Base-by-base conservation (phyloP, 1,140 invertebrate species). In the Drosophila subobscura region DNA sequence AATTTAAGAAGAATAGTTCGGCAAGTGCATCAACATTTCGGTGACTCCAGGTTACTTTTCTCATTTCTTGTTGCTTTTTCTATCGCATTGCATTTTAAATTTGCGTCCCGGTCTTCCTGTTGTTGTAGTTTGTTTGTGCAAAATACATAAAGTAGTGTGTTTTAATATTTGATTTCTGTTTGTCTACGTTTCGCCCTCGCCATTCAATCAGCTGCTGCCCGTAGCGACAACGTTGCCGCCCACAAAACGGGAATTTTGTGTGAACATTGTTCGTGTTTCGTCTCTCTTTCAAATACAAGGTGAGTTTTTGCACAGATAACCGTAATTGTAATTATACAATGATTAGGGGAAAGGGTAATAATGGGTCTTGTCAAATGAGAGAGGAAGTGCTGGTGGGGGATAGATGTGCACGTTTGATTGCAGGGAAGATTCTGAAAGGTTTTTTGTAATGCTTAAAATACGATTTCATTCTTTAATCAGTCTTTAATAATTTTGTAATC, bases 181-280 rank as follows among this genome's bases (percentile, higher is more conserved):
- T 71, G 57, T 73, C 47, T 68, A 47, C 40, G 42, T 56, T 42
- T 57, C 37, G 47, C 63, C 53, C 74, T 37, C 42, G n/a, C n/a
- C 12, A 20, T 29, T 16, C 56, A 73, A 73, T 73, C 71, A 73
- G 53, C 72, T 65, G 71, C 56, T 51, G 14, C 61, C 53, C 66
- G 70, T 41, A 63, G 73, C 57, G 20, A 37, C 47, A 29, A 12
- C 53, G 56, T 27, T 51, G 27, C 55, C 49, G 47, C 66, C 66
- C 33, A 60, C 52, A 7, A 27, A 71, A 10, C 20, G 41, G 40
- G 12, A 51, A 59, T 6, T 44, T 52, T 41, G 23, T 55, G 10
- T 37, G 27, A 33, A 33, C 29, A 33, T 33, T 16, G 40, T 5
- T 16, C 33, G 63, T 7, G 37, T 37, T 37, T 37, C 16, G 45